A percentile compares a stretch with the other conserved stretches of the same genome.
phyloP scores from a whole-genome alignment of 2,113 vertebrate species.

The Macroglossus sobrinus region DNA sequence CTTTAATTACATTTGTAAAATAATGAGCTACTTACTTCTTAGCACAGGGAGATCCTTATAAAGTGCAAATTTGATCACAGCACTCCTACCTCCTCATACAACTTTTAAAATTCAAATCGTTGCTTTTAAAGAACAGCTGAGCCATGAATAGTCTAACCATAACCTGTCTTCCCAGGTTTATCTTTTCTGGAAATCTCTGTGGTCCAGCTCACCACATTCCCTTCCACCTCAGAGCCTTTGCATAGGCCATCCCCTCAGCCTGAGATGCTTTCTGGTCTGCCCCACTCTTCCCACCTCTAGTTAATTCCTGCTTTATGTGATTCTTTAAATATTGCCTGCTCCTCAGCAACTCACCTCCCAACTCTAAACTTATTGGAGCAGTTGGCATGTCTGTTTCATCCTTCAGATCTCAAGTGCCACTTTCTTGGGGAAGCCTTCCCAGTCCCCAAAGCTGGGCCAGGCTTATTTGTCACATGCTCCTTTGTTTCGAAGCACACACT shows the following conservation, averaged over 20 bases:
- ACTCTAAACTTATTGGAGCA: neutral
- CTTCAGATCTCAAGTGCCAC: neutral
- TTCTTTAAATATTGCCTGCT: neutral
- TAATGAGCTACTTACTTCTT: neutral
- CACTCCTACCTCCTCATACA: neutral
- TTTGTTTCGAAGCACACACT: neutral
- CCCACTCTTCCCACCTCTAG: neutral
- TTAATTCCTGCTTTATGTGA: neutral
- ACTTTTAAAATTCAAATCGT: neutral
- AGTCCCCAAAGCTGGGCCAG: neutral
- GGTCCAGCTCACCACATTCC: neutral
- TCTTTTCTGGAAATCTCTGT: slow-evolving; percentile 4
- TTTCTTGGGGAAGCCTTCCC: neutral
- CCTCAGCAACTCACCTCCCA: neutral
- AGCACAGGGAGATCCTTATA: neutral
- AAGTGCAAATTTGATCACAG: neutral
- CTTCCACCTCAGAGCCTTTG: neutral
- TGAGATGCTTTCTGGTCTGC: neutral
- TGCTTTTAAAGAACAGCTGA: neutral
- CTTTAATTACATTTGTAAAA: neutral
- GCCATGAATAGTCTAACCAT: neutral
- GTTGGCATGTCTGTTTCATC: neutral
- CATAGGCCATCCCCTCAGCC: neutral
- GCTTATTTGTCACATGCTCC: neutral
- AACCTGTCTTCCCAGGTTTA: neutral